These are phyloP conservation scores for Subacronicta megacephala DNA, from an alignment of 2,888 invertebrate genomes.

Conservation along the genomic window DNA sequence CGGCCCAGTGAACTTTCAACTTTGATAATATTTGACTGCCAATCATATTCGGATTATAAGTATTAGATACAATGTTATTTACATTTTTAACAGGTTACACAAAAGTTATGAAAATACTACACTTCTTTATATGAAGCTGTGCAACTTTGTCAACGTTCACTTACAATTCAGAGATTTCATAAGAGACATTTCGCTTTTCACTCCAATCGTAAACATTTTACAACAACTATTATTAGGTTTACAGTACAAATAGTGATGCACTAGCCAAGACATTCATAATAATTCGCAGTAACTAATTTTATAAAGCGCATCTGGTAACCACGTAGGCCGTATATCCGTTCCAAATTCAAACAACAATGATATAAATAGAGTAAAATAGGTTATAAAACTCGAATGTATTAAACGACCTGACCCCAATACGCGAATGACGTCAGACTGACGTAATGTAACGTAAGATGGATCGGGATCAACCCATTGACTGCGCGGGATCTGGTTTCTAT, in stretches of 20 bases:
- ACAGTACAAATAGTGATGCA: not conserved
- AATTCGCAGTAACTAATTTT: slow-evolving; percentile 38
- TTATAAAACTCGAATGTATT: slow-evolving; percentile 79
- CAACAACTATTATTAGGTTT: not conserved
- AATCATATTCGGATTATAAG: slow-evolving; percentile 40
- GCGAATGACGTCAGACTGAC: slow-evolving; percentile 80
- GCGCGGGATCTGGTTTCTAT: slow-evolving; percentile 71
- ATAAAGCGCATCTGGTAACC: slow-evolving; percentile 56
- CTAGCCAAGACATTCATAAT: slow-evolving; percentile 39
- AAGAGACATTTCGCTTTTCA: too few species aligned
- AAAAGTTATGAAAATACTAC: too few species aligned
- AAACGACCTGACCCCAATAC: slow-evolving; percentile 83
- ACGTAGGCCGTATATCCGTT: slow-evolving; percentile 63
- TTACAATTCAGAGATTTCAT: too few species aligned
- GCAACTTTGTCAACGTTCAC: too few species aligned
- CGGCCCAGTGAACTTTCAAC: slow-evolving; percentile 61
- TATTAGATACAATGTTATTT: not conserved
- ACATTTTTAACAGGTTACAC: too few species aligned
- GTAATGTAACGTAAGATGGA: slow-evolving; percentile 73
- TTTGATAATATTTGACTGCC: slow-evolving; percentile 16
- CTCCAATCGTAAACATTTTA: too few species aligned
- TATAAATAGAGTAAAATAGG: slow-evolving; percentile 80
- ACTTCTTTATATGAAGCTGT: too few species aligned
- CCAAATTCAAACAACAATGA: slow-evolving; percentile 67
- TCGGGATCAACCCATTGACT: slow-evolving; percentile 69